phyloP scores from a whole-genome alignment of 2,888 invertebrate genomes.

The Monoplex corrugatus region DNA sequence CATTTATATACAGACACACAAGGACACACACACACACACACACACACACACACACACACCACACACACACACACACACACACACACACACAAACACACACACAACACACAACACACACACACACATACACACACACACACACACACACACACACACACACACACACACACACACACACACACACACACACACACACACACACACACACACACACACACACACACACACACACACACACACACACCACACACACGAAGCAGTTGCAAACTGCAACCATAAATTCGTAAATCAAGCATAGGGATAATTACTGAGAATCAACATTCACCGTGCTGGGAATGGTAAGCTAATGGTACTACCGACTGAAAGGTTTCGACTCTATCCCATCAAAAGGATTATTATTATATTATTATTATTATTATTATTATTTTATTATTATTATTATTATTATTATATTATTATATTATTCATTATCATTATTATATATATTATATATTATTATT shows the following conservation, averaged over 20 bases:
- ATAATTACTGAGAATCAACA: too few relatives aligned
- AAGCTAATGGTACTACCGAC: too few relatives aligned
- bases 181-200: not conserved
- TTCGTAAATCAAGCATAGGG: too few relatives aligned
- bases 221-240: not conserved
- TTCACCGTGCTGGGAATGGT: too few relatives aligned
- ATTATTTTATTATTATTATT: too few relatives aligned
- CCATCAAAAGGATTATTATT: too few relatives aligned
- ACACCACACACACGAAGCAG: not conserved
- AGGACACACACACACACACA: constrained; percentile 26
- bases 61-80: constrained; percentile 13
- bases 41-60: not conserved
- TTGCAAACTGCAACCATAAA: too few relatives aligned
- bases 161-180: constrained; percentile 21
- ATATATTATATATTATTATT: too few relatives aligned
- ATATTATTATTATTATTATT: too few relatives aligned
- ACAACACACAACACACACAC: not conserved
- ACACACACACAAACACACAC: not conserved
- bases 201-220: constrained; percentile 4
- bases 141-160: not conserved
- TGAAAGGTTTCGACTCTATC: too few relatives aligned
- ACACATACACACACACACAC: not conserved
- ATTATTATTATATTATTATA: too few relatives aligned
- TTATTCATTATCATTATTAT: too few relatives aligned
- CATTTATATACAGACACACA: not conserved